Base-by-base conservation (phyloP, 2,888 invertebrate species). In the Sminthurides aquaticus region DNA sequence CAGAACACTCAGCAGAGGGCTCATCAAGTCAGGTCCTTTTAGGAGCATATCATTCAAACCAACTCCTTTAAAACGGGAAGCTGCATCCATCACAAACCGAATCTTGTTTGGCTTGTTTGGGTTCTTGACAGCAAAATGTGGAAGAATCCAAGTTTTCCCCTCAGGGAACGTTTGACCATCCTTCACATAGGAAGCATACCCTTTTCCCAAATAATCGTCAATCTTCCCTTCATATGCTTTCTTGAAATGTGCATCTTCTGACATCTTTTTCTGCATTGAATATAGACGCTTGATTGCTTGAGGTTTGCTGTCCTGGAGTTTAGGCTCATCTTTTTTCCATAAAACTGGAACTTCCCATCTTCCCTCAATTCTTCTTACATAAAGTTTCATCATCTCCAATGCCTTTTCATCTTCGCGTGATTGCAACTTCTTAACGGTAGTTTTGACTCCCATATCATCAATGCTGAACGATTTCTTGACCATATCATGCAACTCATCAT, bases 31-130 rank as follows among this genome's bases (percentile, higher is more conserved):
- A 18, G 66, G 60, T 1, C 63, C 70, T 22, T 48, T 48, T 8
- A 70, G 43, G 0, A 71, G 29, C 2, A 8, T 26, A n/a, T 67
- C 62, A 43, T 70, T 71, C 0, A 70, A 48, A 22, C 62, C 52
- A 1, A 43, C 34, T 2, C 67, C 67, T 20, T 57, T 5, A 34
- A 2, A 20, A n/a, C 43, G 57, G 5, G 69, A 65, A 2, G 72
- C 62, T 0, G 67, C 68, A 26, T 71, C 68, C 54, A 71, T 71
- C 1, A 72, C 71, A 0, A 72, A 54, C 0, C 72, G 22, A 0
- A 69, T 25, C 26, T 71, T 69, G 11, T 60, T 62, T 0, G 67
- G 65, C 28, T 62, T 62, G 24, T 62, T 62, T 3, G 55, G 55
- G 20, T 62, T 61, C 5, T 1, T 27, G 2, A 68, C 69, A 0